Base-by-base conservation (phyloP, 1,140 invertebrate species). In the Hyphantria cunea region DNA sequence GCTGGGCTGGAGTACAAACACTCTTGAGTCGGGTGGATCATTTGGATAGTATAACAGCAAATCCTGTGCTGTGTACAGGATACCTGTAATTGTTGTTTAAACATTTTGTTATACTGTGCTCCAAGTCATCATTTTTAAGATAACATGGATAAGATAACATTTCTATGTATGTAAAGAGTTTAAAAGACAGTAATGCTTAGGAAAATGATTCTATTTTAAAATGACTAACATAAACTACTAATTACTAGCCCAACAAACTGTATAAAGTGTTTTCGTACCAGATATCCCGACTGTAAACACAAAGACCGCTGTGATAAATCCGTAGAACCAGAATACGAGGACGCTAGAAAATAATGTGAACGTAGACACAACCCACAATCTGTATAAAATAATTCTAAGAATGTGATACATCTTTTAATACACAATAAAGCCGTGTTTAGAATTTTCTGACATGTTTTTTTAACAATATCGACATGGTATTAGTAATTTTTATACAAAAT, bases 21-120 rank as follows among this genome's bases (percentile, higher is more conserved):
- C 92, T 66, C 97, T 91, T 6, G 97, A 97, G 83, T 98, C 95
- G 25, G 94, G 92, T 44, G 97, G 97, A 68, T 96, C 92, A 79
- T 97, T 96, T 9, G 97, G 97, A 90, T 97, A 96, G 83, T 96
- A 99, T 0, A 99, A 84, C 34, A 98, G 90, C 66, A 94, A 92
- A 86, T 99, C 97, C 87, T 98, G 96, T 37, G 94, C 94, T 81
- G 95, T 94, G 86, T 98, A 98, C 13, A 98, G 90, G 64, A 96
- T 93, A 63, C 94, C 96, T 97, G 78, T 37, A 39, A 39, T 25
- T 9, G 33, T 34, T 34, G 7, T 39, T 39, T 39, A 39, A 39
- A 39, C 17, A 25, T 1, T 25, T 25, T 25, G 17, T 25, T n/a
- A n/a, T n/a, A 5, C 5, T 25, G 17, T 25, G 1, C 5, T 25